A percentile compares a stretch with the other conserved stretches of the same genome.
Conservation (phyloP, 2,888 invertebrate genomes). For the Mythimna lalbum region DNA sequence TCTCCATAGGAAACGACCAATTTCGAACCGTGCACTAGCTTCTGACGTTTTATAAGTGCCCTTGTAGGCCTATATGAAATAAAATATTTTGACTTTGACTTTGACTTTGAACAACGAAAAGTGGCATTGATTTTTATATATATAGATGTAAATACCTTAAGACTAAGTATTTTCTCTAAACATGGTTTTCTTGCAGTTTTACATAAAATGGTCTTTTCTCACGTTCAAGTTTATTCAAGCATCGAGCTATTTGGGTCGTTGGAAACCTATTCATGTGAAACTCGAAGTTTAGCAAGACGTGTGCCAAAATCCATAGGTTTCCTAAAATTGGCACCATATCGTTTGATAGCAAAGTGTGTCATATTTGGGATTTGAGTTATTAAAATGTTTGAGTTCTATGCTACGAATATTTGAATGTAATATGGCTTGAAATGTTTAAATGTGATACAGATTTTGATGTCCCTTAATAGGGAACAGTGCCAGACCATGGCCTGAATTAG, state of each 20-base stretch:
- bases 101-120: no score
- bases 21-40: no score
- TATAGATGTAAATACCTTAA: neutral
- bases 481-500: no score
- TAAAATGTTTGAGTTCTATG: neutral
- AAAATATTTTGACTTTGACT: no score
- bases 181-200: neutral
- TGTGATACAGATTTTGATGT: no score
- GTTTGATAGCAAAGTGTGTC: slow-evolving; percentile 1
- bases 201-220: neutral
- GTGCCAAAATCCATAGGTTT: slow-evolving; percentile 50
- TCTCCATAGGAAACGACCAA: no score
- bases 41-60: no score
- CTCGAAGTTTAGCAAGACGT: slow-evolving; percentile 28
- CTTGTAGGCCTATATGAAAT: no score
- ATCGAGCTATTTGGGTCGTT: slow-evolving; percentile 40
- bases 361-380: neutral
- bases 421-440: no score
- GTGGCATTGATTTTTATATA: no score
- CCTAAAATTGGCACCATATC: slow-evolving; percentile 41
- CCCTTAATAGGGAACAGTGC: no score
- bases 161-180: neutral
- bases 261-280: slow-evolving; percentile 39
- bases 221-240: slow-evolving; percentile 35
- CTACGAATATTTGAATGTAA: no score